Percentiles rank a stretch among this genome's conserved stretches.
phyloP scores from a whole-genome alignment of 2,888 invertebrate species.

The Nasonia oneida region DNA sequence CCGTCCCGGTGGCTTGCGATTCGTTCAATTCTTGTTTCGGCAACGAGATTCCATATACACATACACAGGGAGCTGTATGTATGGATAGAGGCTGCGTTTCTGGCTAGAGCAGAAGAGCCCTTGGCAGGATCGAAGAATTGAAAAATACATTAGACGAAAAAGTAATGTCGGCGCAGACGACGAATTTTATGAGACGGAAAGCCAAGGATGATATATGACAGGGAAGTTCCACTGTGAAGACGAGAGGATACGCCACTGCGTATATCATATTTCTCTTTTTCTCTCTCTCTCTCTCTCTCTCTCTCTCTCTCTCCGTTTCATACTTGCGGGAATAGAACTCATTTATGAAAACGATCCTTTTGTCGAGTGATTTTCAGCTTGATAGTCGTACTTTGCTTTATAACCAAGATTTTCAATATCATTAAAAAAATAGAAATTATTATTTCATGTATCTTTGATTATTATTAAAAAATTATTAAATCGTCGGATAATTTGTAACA shows the following conservation, averaged over 20 bases:
- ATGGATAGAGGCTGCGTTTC: neutral
- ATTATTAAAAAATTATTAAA: neutral
- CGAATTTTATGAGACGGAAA: conserved; percentile 61
- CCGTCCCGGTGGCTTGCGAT: conserved; percentile 3
- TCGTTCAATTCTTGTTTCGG: conserved; percentile 33
- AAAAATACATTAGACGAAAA: conserved; percentile 60
- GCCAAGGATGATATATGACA: conserved; percentile 56
- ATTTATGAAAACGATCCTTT: conserved; percentile 43
- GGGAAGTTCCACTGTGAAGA: conserved; percentile 55
- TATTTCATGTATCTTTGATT: too few relatives aligned
- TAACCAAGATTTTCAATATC: neutral
- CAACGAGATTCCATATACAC: neutral
- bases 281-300: conserved; percentile 31
- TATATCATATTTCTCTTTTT: conserved; percentile 57
- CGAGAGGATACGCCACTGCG: conserved; percentile 50
- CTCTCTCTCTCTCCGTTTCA: conserved; percentile 15
- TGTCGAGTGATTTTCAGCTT: conserved; percentile 29
- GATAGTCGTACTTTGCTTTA: neutral
- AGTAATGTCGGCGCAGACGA: conserved; percentile 58
- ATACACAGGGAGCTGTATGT: neutral
- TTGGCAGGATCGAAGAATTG: conserved; percentile 55
- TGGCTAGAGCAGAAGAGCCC: conserved; percentile 13
- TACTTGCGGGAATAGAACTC: conserved; percentile 49
- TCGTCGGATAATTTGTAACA: neutral
- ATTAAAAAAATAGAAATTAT: too few relatives aligned